These are phyloP conservation scores for Murina feae DNA, from an alignment of 2,113 vertebrate genomes.

Conservation along the genomic window DNA sequence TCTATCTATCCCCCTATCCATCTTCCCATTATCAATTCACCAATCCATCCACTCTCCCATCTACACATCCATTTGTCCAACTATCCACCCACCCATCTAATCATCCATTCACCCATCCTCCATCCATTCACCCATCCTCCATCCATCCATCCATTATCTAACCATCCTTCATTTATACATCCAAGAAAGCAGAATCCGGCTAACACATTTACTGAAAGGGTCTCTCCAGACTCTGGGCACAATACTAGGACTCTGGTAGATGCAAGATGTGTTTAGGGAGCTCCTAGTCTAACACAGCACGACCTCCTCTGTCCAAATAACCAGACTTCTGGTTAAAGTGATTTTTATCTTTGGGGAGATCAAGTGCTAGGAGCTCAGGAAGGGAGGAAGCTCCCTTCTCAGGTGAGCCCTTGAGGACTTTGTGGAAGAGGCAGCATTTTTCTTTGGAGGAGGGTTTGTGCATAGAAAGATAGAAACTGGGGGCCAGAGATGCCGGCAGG, in stretches of 20 bases:
- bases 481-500: not conserved
- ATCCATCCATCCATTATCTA: not conserved
- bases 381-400: not conserved
- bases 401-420: not conserved
- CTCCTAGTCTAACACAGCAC: not conserved
- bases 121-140: fast-evolving
- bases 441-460: too few species aligned
- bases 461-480: not conserved
- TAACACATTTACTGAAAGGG: not conserved
- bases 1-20: fast-evolving
- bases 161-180: not conserved
- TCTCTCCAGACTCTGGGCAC: not conserved
- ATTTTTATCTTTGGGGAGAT: not conserved
- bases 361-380: not conserved
- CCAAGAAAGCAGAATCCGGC: not conserved
- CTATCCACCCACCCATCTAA: not conserved
- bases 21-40: too few species aligned
- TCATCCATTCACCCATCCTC: fast-evolving
- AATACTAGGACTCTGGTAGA: not conserved
- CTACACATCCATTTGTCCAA: fast-evolving
- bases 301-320: not conserved
- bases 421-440: not conserved
- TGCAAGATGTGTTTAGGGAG: not conserved
- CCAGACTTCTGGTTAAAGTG: not conserved
- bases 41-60: not conserved